Conservation (phyloP, 2,113 vertebrate genomes). For the Notechis scutatus region DNA sequence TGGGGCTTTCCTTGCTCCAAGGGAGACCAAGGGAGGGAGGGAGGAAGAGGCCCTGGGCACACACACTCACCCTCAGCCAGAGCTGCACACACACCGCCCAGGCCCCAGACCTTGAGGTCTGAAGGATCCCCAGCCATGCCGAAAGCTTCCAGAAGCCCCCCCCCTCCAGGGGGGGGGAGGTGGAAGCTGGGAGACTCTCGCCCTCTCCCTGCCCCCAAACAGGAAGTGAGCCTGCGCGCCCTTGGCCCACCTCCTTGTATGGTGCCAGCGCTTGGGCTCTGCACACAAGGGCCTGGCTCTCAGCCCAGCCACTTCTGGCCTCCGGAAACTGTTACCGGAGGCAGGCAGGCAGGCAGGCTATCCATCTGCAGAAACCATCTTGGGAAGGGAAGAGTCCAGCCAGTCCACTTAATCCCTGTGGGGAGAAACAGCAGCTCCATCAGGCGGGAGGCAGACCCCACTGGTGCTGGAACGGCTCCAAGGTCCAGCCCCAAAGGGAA, state of each 20-base stretch:
- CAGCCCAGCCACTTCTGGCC: conserved; percentile 49
- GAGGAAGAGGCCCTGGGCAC: too few species aligned
- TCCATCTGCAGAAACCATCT: background rate
- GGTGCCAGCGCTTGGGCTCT: conserved; percentile 27
- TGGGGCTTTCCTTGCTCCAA: background rate
- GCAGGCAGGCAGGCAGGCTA: conserved; percentile 39
- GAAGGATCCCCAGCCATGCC: background rate
- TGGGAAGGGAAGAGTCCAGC: background rate
- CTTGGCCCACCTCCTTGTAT: conserved; percentile 37
- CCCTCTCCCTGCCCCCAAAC: background rate
- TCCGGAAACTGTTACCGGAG: conserved; percentile 55
- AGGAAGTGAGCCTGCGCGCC: background rate
- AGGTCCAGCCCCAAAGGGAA: background rate
- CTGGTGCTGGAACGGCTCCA: too few species aligned
- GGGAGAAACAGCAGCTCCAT: background rate
- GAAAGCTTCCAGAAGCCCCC: accelerated
- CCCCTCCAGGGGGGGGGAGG: background rate
- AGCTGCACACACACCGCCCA: background rate
- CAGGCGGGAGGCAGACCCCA: background rate
- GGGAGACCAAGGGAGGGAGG: background rate
- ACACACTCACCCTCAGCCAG: background rate
- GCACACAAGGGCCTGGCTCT: conserved; percentile 30
- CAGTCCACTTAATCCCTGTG: background rate
- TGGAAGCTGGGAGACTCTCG: background rate
- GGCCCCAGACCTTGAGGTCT: background rate